Conservation (phyloP, 2,888 invertebrate genomes). For the Iphiclides podalirius region DNA sequence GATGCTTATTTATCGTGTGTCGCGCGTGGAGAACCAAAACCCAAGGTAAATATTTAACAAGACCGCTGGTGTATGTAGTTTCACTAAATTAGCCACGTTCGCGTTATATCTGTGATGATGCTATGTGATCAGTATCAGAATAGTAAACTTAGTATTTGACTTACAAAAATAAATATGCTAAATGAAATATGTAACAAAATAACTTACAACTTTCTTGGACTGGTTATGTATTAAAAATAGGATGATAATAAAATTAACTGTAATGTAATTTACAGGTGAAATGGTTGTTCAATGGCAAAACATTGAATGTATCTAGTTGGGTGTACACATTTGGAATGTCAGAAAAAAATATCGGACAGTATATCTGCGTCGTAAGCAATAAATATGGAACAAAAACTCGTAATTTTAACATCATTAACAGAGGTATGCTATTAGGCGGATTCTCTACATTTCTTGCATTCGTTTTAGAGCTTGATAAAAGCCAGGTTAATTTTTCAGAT, state of each 20-base stretch:
- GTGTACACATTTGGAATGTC: conserved; percentile 35
- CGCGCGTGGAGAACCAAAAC: conserved; percentile 39
- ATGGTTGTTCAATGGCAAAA: conserved; percentile 43
- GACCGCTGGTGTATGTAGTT: too few relatives aligned
- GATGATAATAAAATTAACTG: too few relatives aligned
- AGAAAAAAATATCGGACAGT: conserved; percentile 39
- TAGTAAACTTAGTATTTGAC: too few relatives aligned
- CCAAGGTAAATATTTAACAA: conserved; percentile 39
- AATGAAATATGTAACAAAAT: too few relatives aligned
- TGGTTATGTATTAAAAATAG: too few relatives aligned
- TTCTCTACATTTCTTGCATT: neutral
- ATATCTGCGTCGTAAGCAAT: conserved; percentile 47
- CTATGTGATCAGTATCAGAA: too few relatives aligned
- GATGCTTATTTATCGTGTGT: conserved; percentile 37
- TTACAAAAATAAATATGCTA: too few relatives aligned
- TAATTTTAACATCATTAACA: conserved; percentile 38
- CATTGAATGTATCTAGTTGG: conserved; percentile 30
- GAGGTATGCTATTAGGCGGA: conserved; percentile 31
- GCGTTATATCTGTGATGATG: too few relatives aligned
- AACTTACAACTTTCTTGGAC: too few relatives aligned
- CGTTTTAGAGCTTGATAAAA: too few relatives aligned
- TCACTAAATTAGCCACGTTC: too few relatives aligned
- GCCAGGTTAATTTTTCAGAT: conserved; percentile 40
- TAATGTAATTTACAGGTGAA: conserved; percentile 33
- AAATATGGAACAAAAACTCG: conserved; percentile 41